Conservation (phyloP, 2,113 vertebrate genomes). For the Kryptolebias marmoratus region DNA sequence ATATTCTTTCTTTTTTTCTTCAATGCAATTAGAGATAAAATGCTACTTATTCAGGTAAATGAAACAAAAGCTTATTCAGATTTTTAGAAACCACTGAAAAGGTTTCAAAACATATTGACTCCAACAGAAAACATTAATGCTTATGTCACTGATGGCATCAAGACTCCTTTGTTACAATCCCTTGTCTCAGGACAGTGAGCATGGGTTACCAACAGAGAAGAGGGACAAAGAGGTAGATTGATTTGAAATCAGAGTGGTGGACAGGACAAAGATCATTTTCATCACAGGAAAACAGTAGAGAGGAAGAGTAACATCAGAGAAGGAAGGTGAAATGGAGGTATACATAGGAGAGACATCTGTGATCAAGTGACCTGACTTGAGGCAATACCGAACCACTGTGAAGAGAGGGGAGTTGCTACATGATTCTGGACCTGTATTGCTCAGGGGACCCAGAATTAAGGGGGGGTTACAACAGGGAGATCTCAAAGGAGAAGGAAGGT, state of each 20-base stretch:
- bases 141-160: slow-evolving; percentile 75
- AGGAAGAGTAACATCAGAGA: slow-evolving; percentile 39
- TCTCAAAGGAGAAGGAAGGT: slow-evolving; percentile 14
- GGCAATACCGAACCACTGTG: slow-evolving; percentile 63
- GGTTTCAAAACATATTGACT: slow-evolving; percentile 63
- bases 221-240: slow-evolving; percentile 96
- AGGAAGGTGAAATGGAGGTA: slow-evolving; percentile 60
- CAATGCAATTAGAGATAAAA: slow-evolving; percentile 67
- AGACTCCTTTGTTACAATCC: slow-evolving; percentile 76
- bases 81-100: slow-evolving; percentile 72
- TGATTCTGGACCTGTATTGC: slow-evolving; percentile 81
- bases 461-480: slow-evolving; percentile 34
- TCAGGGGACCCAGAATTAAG: slow-evolving; percentile 69
- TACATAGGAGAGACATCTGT: slow-evolving; percentile 62
- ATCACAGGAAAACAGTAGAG: slow-evolving; percentile 36
- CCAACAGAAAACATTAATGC: slow-evolving; percentile 73
- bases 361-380: slow-evolving; percentile 60
- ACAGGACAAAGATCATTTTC: slow-evolving; percentile 57
- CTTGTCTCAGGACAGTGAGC: slow-evolving; percentile 84
- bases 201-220: slow-evolving; percentile 71
- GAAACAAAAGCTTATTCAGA: slow-evolving; percentile 89
- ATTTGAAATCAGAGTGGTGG: slow-evolving; percentile 84
- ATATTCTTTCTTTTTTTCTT: slow-evolving; percentile 61
- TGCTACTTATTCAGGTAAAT: slow-evolving; percentile 79
- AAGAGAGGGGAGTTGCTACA: slow-evolving; percentile 84